Conservation (phyloP, 1,140 invertebrate genomes). For the Archivesica marissinica region DNA sequence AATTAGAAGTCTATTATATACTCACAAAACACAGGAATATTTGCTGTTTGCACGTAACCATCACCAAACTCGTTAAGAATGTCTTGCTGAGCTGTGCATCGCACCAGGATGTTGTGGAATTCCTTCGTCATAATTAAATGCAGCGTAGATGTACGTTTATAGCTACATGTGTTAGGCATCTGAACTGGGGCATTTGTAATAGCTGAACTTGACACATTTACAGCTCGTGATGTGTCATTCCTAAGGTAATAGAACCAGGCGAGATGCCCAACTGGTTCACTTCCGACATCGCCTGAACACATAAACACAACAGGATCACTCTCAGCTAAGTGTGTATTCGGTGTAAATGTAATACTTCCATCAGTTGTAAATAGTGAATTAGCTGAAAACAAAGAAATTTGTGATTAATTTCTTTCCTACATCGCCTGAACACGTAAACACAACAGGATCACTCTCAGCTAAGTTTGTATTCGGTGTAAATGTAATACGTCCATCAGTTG, state of each 20-base stretch:
- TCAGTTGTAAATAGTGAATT: neutral
- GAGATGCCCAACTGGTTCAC: neutral
- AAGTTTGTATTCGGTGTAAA: constrained; percentile 21
- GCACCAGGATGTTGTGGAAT: neutral
- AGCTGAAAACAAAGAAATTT: constrained; percentile 11
- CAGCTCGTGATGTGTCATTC: neutral
- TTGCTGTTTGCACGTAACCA: neutral
- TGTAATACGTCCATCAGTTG: neutral
- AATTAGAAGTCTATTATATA: too few species aligned
- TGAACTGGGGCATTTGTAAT: neutral
- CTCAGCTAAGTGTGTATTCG: constrained; percentile 12
- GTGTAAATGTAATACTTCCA: neutral
- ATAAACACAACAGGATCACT: constrained; percentile 17
- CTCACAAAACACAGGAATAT: neutral
- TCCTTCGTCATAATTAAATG: constrained; percentile 15
- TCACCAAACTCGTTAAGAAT: neutral
- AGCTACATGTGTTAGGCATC: neutral
- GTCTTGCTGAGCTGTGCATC: constrained; percentile 34
- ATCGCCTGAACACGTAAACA: constrained; percentile 38
- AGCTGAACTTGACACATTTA: neutral
- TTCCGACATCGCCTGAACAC: constrained; percentile 3
- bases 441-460: constrained; percentile 1
- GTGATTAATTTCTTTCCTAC: too few species aligned
- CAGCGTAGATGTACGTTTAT: neutral
- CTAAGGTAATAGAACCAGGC: constrained; percentile 12